Conservation (phyloP, 1,140 invertebrate genomes). For the Drosophila suzukii region DNA sequence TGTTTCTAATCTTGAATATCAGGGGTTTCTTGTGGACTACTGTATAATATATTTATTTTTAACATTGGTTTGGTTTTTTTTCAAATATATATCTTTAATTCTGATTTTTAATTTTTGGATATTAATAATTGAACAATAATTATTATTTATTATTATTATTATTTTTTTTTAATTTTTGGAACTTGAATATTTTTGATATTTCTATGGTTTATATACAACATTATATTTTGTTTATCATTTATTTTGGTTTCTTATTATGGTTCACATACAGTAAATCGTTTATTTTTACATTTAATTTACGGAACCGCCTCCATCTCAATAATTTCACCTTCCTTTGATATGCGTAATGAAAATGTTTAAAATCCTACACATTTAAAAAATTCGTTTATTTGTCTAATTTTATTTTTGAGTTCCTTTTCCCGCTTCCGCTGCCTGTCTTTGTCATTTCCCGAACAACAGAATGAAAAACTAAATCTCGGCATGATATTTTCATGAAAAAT, state of each 20-base stretch:
- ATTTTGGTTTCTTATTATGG: not conserved
- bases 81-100: no score
- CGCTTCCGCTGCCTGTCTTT: slow-evolving; percentile 44
- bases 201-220: no score
- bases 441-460: slow-evolving; percentile 34
- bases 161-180: no score
- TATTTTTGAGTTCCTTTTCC: slow-evolving; percentile 35
- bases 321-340: slow-evolving; percentile 27
- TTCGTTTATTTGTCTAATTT: slow-evolving; percentile 39
- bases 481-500: slow-evolving; percentile 45
- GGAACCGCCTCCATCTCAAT: not conserved
- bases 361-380: slow-evolving; percentile 30
- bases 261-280: not conserved
- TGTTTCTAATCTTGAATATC: no score
- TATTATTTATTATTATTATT: no score
- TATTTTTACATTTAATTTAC: not conserved
- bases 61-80: no score
- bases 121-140: no score
- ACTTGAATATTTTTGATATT: no score
- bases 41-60: no score
- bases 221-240: not conserved
- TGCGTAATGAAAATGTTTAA: slow-evolving; percentile 12
- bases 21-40: no score
- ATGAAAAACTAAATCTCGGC: slow-evolving; percentile 20
- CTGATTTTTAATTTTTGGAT: no score